Base-by-base conservation (phyloP, 2,888 invertebrate species). In the Limenitis arthemis region DNA sequence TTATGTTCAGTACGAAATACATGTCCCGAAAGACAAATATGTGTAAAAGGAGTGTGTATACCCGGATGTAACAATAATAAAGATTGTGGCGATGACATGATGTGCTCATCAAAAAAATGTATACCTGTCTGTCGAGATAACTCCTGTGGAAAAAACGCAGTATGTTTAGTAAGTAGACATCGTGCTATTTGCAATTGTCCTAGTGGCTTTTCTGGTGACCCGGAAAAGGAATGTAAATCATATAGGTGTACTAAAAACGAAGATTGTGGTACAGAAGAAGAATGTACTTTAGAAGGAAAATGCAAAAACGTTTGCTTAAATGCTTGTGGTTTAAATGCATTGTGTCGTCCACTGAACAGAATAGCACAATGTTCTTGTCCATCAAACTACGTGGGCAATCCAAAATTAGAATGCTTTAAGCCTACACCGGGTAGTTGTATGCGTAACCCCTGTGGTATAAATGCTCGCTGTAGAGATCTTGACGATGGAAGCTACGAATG, bases 111-210 rank as follows among this genome's bases (percentile, higher is more conserved):
- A 41, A 81, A 75, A 64, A 89, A 92, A 67, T 95, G 95, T 67
- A 80, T 89, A 42, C 89, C 92, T 75, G 91, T 94, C 40, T 94
- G 94, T 66, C 75, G 85, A 56, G 82, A 88, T 58, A 87, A 89
- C 41, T 91, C 93, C 1, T 96, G 96, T 65, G 96, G 96, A 5
- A 89, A 89, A 60, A 92, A 94, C 70, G 94, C 96, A 0, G 70
- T 93, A 1, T 96, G 96, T 69, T 89, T 91, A 58, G 90, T 94
- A 0, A 90, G 92, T 3, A 92, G 93, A 61, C 96, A 96, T 75
- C 89, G 93, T 39, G 92, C 94, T 41, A 89, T 96, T 5, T 97
- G 97, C 70, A 89, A 94, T 53, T 97, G 97, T 69, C 94, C 95
- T 0, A 94, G 94, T 67, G 95, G 96, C 11, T 94, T 89, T 68